Evolutionary conservation across 2,797 vertebrate species (phyloP), one percentile per base, ranked within the genome.

Genomic region (Percopsis omiscomaycus): DNA sequence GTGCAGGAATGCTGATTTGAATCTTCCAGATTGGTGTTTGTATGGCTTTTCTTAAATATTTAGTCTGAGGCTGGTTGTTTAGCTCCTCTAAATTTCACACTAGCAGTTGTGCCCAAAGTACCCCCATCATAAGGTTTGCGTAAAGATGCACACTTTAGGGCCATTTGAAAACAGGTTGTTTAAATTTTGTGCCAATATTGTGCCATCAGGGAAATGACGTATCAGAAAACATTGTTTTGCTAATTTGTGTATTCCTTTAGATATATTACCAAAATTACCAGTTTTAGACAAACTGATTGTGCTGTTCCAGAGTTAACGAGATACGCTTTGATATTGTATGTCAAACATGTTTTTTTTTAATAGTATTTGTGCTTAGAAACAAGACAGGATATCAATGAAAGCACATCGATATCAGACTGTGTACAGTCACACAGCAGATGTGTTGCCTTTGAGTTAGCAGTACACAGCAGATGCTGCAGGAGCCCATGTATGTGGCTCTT

Each of bases 201-300:
- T 37, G 37, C 9, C 37, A 8, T 42, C 4, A 42, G 6, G 37
- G 6, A 42, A 42, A 42, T 42, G 9, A 42, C 9, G 8, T 42
- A 42, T 42, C 9, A 42, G 6, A 9, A 42, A 8, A 9, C 37
- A 48, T 48, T 48, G 42, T 30, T 22, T 42, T 47, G 15, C 30
- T 61, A 69, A 14, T 48, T 59, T 1, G 14, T 47, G 55, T 68
- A 63, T n/a, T 28, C n/a, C 68, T 53, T 15, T 50, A 11, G 16
- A 65, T 61, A 27, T 48, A 55, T 0, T n/a, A 11, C 9, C 10
- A 16, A 56, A 16, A 56, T 42, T 28, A 50, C 49, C n/a, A 0
- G 8, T 50, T 14, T 16, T 50, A 6, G 46, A 30, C 67, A 0
- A 48, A 49, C 50, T 47, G 14, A 45, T 52, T 64, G 48, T 15